Evolutionary conservation across 2,797 vertebrate species (phyloP).

Genomic region (Muscicapa striata): DNA sequence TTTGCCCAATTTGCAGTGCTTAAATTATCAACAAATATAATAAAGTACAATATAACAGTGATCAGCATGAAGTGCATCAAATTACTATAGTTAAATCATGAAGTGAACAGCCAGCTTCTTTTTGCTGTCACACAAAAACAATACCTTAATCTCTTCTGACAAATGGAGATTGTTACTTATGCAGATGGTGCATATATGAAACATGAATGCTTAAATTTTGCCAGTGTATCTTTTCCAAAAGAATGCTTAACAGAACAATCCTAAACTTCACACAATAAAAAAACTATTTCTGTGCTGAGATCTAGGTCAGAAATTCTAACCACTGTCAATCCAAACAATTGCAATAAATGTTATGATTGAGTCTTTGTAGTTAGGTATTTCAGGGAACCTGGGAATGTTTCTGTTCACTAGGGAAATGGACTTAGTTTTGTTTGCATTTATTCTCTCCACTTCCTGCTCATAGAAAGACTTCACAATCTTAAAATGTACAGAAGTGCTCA

Average conservation of each 20-base stretch:
- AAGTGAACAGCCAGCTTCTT: conserved; percentile 6
- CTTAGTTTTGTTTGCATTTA: background rate
- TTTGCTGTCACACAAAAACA: conserved; percentile 17
- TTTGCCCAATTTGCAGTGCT: background rate
- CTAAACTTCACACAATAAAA: background rate
- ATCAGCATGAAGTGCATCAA: conserved; percentile 27
- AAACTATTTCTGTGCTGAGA: background rate
- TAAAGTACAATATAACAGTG: conserved; percentile 2
- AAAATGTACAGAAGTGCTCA: background rate
- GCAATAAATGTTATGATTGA: background rate
- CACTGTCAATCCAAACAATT: background rate
- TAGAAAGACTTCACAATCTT: background rate
- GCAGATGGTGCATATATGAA: conserved; percentile 26
- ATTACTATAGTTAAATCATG: background rate
- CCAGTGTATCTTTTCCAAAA: background rate
- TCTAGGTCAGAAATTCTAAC: background rate
- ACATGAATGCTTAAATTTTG: conserved; percentile 1
- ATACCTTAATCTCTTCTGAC: conserved; percentile 26
- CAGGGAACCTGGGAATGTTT: background rate
- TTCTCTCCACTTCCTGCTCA: background rate
- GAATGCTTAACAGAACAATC: background rate
- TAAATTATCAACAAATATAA: conserved; percentile 12
- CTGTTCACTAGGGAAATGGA: background rate
- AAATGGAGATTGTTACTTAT: conserved; percentile 24
- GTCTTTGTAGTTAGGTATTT: background rate